These are phyloP conservation scores for Corynorhinus townsendii DNA, from an alignment of 2,113 vertebrate species.

Conservation along the genomic window DNA sequence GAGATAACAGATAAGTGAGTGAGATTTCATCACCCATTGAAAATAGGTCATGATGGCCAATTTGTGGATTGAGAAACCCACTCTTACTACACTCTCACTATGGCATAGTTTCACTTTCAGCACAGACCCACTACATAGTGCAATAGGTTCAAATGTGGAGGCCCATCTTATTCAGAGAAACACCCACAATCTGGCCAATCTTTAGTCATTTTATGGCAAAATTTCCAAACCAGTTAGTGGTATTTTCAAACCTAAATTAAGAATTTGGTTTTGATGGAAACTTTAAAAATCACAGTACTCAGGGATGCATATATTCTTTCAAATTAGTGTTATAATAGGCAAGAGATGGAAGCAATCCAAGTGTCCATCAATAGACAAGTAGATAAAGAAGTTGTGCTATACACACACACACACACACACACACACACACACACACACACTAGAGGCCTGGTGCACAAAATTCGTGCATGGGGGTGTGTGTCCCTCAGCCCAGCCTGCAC, in stretches of 20 bases:
- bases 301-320: background rate
- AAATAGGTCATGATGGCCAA: background rate
- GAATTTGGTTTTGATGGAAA: background rate
- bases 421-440: too few relatives aligned
- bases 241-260: conserved; percentile 12
- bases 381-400: background rate
- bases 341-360: background rate
- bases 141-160: background rate
- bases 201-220: background rate
- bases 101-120: background rate
- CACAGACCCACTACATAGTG: background rate
- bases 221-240: background rate
- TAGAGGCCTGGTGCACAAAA: too few relatives aligned
- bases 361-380: background rate
- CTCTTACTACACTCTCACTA: background rate
- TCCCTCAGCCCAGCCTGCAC: too few relatives aligned
- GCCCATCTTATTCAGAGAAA: background rate
- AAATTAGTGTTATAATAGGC: background rate
- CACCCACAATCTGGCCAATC: background rate
- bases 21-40: background rate
- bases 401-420: too few relatives aligned
- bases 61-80: background rate
- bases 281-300: background rate
- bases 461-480: too few relatives aligned
- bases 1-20: background rate